A percentile compares a stretch with the other conserved stretches of the same genome.
These are phyloP conservation scores for Xestia xanthographa DNA, from an alignment of 2,888 invertebrate species.

Conservation along the genomic window DNA sequence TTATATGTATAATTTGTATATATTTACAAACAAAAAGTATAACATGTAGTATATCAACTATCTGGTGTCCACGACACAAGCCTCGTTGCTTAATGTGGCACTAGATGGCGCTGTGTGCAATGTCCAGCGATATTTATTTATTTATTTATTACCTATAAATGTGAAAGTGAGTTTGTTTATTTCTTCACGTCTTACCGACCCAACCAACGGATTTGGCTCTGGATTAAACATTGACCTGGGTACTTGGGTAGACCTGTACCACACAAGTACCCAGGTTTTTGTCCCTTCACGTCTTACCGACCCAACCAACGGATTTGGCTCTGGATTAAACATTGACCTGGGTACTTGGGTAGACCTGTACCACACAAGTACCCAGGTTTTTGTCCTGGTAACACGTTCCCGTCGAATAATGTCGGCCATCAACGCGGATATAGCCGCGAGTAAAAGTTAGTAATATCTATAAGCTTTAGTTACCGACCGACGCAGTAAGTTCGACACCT, in stretches of 20 bases:
- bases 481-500: neutral
- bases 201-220: neutral
- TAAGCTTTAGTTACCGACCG: neutral
- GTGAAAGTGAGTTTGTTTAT: neutral
- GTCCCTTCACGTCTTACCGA: neutral
- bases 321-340: neutral
- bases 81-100: no score
- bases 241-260: neutral
- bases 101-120: no score
- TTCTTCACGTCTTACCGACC: neutral
- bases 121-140: no score
- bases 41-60: no score
- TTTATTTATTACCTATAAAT: no score
- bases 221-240: neutral
- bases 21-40: no score
- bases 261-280: neutral
- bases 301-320: neutral
- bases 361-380: neutral
- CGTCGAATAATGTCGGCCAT: neutral
- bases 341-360: neutral
- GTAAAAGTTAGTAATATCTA: neutral
- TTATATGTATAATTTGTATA: no score
- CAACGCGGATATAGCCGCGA: neutral
- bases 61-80: no score
- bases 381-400: neutral